phyloP scores from a whole-genome alignment of 2,888 invertebrate genomes.

The Drosophila mercatorum region DNA sequence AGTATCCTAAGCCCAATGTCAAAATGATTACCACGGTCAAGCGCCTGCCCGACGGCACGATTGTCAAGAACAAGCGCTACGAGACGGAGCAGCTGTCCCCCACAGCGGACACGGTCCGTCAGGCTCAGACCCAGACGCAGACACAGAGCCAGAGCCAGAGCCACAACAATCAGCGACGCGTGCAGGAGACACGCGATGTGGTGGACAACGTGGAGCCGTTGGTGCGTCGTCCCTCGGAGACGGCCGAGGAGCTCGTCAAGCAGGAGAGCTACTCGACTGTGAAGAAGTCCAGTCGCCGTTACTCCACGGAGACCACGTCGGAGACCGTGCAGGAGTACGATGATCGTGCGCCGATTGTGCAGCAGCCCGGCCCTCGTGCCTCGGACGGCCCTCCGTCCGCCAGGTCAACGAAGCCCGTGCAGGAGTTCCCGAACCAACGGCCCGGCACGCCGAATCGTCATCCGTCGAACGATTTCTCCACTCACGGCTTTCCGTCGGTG shows the following conservation, averaged over 20 bases:
- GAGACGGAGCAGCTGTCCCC: slow-evolving; percentile 86
- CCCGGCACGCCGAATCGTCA: slow-evolving; percentile 50
- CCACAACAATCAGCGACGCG: slow-evolving; percentile 49
- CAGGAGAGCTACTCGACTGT: slow-evolving; percentile 76
- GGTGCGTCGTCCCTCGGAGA: slow-evolving; percentile 42
- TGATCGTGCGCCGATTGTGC: slow-evolving; percentile 41
- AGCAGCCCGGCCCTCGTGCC: not conserved
- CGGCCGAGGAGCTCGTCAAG: slow-evolving; percentile 61
- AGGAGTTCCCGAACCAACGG: slow-evolving; percentile 70
- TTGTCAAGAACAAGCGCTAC: slow-evolving; percentile 88
- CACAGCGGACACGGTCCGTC: slow-evolving; percentile 49
- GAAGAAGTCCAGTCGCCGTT: slow-evolving; percentile 82
- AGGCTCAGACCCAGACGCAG: slow-evolving; percentile 53
- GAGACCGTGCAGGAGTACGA: slow-evolving; percentile 80
- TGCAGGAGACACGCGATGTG: slow-evolving; percentile 65
- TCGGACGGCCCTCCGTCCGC: slow-evolving; percentile 47
- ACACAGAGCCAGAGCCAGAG: not conserved
- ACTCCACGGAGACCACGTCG: slow-evolving; percentile 82
- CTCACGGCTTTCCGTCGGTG: slow-evolving; percentile 81
- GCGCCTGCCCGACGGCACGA: slow-evolving; percentile 88
- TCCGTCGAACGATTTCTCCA: slow-evolving; percentile 64
- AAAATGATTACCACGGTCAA: slow-evolving; percentile 89
- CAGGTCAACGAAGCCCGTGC: slow-evolving; percentile 72
- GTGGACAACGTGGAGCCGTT: slow-evolving; percentile 77
- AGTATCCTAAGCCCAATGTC: slow-evolving; percentile 88